phyloP scores from a whole-genome alignment of 2,888 invertebrate genomes.

The Tubulanus polymorphus region DNA sequence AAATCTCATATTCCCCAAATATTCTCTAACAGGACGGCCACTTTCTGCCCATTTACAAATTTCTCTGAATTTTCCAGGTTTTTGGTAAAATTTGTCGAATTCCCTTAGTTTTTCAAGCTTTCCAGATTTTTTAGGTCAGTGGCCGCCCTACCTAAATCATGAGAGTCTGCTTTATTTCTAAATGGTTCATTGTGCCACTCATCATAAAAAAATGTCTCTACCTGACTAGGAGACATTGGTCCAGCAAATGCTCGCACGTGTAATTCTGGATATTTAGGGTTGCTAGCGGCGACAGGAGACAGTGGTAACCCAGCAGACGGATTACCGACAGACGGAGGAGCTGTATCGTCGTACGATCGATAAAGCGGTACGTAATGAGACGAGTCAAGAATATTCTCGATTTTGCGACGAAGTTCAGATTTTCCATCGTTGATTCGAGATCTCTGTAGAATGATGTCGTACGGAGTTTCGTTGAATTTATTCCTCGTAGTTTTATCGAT shows the following conservation, averaged over 20 bases:
- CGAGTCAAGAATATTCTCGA: slow-evolving; percentile 52
- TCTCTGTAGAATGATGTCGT: slow-evolving; percentile 63
- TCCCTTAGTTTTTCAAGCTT: neutral
- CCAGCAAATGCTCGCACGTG: slow-evolving; percentile 74
- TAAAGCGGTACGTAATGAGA: slow-evolving; percentile 85
- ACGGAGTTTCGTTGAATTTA: slow-evolving; percentile 70
- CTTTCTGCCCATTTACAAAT: neutral
- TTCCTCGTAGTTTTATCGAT: slow-evolving; percentile 72
- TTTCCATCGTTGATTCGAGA: slow-evolving; percentile 15
- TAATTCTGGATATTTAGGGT: slow-evolving; percentile 32
- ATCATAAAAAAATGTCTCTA: no score
- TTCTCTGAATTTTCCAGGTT: neutral
- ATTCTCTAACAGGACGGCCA: neutral
- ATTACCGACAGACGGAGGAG: slow-evolving; percentile 71
- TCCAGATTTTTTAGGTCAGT: neutral
- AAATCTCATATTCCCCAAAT: neutral
- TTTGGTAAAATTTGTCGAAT: neutral
- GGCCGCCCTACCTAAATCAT: no score
- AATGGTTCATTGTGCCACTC: no score
- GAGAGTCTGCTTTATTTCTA: no score
- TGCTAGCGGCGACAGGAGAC: slow-evolving; percentile 13
- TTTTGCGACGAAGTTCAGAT: slow-evolving; percentile 20
- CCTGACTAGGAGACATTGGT: slow-evolving; percentile 71
- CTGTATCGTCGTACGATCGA: slow-evolving; percentile 70
- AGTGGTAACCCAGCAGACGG: slow-evolving; percentile 53